A percentile compares a stretch with the other conserved stretches of the same genome.
phyloP scores from a whole-genome alignment of 2,113 vertebrate genomes.

The Actenoides lindsayi region DNA sequence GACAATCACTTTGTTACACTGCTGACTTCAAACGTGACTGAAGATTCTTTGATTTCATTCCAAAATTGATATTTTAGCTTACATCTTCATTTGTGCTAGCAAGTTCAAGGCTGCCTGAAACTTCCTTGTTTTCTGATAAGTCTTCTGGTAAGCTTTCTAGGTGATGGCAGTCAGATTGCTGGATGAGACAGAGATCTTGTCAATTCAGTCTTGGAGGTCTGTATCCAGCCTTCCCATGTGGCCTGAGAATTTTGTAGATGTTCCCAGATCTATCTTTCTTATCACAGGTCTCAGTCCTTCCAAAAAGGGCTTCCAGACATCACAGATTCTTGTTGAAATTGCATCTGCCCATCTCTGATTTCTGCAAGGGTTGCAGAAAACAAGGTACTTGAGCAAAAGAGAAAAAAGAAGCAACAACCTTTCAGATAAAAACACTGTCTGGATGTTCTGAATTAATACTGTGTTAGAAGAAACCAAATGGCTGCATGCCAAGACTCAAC shows the following conservation, averaged over 20 bases:
- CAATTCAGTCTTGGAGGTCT: background rate
- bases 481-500: conserved; percentile 66
- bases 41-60: background rate
- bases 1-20: background rate
- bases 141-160: background rate
- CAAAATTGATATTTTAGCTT: background rate
- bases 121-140: background rate
- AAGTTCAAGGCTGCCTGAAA: background rate
- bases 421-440: conserved; percentile 29
- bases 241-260: background rate
- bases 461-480: conserved; percentile 56
- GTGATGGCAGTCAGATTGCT: background rate
- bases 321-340: background rate
- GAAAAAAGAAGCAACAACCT: background rate
- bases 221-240: background rate
- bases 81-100: background rate
- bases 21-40: background rate
- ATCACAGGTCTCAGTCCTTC: background rate
- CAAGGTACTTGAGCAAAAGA: background rate
- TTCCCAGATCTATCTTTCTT: background rate
- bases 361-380: background rate
- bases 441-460: conserved; percentile 64
- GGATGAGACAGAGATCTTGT: background rate
- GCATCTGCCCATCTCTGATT: background rate
- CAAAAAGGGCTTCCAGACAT: background rate